These are phyloP conservation scores for Columba guinea DNA, from an alignment of 2,797 vertebrate genomes.

Conservation along the genomic window DNA sequence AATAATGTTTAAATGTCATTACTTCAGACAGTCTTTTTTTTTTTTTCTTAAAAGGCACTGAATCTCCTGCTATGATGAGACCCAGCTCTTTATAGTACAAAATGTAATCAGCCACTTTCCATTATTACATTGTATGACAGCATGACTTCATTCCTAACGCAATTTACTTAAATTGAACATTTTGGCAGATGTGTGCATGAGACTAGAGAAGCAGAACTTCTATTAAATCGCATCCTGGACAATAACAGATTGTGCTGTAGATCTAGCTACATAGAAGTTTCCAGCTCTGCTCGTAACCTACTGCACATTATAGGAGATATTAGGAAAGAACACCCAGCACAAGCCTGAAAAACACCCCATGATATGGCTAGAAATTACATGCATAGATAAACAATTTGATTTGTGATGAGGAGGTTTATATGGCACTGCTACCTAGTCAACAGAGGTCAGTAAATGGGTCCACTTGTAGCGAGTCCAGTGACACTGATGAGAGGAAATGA, in stretches of 20 bases:
- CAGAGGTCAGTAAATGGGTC: neutral
- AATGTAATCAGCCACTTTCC: slow-evolving; percentile 1
- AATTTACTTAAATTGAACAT: slow-evolving; percentile 21
- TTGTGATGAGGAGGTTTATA: neutral
- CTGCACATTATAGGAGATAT: neutral
- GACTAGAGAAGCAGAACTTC: neutral
- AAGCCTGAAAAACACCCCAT: neutral
- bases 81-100: neutral
- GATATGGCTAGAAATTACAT: neutral
- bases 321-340: neutral
- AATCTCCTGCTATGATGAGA: neutral
- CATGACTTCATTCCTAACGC: slow-evolving; percentile 27
- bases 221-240: slow-evolving; percentile 19
- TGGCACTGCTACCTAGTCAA: neutral
- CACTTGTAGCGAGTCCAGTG: neutral
- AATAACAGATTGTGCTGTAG: neutral
- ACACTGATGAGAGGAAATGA: neutral
- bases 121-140: neutral
- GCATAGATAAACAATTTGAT: neutral
- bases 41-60: neutral
- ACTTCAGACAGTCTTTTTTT: neutral
- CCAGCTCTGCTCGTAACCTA: neutral
- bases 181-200: slow-evolving; percentile 3
- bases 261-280: neutral
- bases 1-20: neutral